These are phyloP conservation scores for Zaprionus bogoriensis DNA, from an alignment of 2,888 invertebrate genomes.

Conservation along the genomic window DNA sequence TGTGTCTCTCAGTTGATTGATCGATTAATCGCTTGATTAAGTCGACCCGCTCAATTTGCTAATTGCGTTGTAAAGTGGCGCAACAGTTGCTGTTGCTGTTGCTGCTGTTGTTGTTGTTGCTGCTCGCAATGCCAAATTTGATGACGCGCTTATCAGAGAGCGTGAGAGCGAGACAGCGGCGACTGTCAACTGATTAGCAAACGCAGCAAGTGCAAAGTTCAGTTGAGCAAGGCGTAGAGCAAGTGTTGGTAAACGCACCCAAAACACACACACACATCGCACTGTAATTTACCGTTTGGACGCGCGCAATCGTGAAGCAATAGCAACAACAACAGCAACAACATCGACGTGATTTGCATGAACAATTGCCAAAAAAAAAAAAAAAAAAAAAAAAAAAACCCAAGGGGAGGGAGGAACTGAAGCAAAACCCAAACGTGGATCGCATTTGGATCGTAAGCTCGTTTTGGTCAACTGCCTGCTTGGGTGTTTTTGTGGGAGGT, in stretches of 20 bases:
- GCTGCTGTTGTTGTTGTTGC: slow-evolving; percentile 2
- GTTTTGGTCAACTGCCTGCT: slow-evolving; percentile 25
- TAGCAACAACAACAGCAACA: slow-evolving; percentile 31
- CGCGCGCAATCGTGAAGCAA: slow-evolving; percentile 11
- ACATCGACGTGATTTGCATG: slow-evolving; percentile 61
- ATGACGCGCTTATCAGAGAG: slow-evolving; percentile 31
- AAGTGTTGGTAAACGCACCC: slow-evolving; percentile 12
- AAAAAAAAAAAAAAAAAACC: slow-evolving; percentile 2
- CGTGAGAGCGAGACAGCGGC: neutral
- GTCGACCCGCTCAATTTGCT: slow-evolving; percentile 48
- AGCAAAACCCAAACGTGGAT: slow-evolving; percentile 29
- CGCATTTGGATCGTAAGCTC: slow-evolving; percentile 14
- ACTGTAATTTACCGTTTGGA: slow-evolving; percentile 40
- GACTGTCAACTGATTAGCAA: slow-evolving; percentile 20
- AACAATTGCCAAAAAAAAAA: slow-evolving; percentile 36
- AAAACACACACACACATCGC: neutral
- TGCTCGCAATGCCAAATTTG: slow-evolving; percentile 27
- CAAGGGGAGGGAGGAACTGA: neutral
- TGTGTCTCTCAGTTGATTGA: slow-evolving; percentile 62
- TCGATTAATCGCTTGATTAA: slow-evolving; percentile 69
- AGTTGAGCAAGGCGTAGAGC: too few relatives aligned
- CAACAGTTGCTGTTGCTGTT: neutral
- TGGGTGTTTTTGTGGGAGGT: slow-evolving; percentile 32
- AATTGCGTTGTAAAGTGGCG: slow-evolving; percentile 49
- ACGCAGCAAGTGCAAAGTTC: slow-evolving; percentile 35